These are phyloP conservation scores for Noctua janthe DNA, from an alignment of 2,888 invertebrate species.

Conservation along the genomic window DNA sequence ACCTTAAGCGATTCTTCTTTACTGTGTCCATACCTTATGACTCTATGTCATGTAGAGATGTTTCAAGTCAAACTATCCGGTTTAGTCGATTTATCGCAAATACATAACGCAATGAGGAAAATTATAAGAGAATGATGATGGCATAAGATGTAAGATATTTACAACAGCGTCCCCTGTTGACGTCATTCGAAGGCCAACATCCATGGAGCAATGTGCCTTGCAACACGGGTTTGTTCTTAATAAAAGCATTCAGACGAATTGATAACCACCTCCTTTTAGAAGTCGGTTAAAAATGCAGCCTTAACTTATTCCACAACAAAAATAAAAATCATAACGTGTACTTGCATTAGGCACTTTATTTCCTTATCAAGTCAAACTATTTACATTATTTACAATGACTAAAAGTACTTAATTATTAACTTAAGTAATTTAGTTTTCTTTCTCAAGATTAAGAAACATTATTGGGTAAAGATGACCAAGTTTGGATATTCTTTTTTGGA, in stretches of 20 bases:
- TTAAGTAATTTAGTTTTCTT: constrained; percentile 71
- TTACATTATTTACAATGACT: constrained; percentile 72
- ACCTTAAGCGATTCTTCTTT: not conserved
- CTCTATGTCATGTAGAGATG: not conserved
- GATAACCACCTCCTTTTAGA: too few relatives aligned
- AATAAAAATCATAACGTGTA: constrained; percentile 28
- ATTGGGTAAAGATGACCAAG: constrained; percentile 94
- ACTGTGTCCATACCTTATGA: not conserved
- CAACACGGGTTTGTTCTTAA: too few relatives aligned
- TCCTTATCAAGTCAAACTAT: constrained; percentile 47
- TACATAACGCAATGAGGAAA: not conserved
- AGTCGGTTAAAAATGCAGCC: too few relatives aligned
- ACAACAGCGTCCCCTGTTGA: too few relatives aligned
- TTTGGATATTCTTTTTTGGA: constrained; percentile 94
- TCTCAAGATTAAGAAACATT: constrained; percentile 91
- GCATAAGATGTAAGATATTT: not conserved
- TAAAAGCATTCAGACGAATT: too few relatives aligned
- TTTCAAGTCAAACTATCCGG: not conserved
- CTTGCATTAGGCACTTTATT: constrained; percentile 73
- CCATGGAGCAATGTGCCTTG: too few relatives aligned
- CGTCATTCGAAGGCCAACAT: too few relatives aligned
- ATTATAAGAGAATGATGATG: not conserved
- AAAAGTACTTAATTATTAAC: constrained; percentile 39
- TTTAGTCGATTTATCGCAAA: constrained; percentile 6
- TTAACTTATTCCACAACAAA: not conserved